Percentiles rank a stretch among this genome's conserved stretches.
Conservation (phyloP, 2,113 vertebrate genomes). For the Microcebus murinus region DNA sequence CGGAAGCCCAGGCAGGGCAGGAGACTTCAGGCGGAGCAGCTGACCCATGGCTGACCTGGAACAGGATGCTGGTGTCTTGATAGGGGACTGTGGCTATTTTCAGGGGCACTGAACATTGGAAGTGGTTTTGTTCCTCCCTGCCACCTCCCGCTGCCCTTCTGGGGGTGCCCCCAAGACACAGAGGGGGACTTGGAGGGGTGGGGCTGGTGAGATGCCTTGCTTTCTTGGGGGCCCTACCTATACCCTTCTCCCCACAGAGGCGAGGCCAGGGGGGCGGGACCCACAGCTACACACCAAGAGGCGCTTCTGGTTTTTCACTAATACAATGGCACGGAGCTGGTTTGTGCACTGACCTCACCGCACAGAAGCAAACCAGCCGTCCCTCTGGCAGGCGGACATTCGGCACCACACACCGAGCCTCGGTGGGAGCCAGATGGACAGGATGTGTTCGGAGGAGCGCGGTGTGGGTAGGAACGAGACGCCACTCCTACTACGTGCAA, state of each 20-base stretch:
- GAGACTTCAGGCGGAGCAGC: not conserved
- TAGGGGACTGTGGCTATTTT: not conserved
- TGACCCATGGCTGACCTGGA: not conserved
- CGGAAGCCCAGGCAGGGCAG: not conserved
- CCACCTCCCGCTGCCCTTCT: not conserved
- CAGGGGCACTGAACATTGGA: not conserved
- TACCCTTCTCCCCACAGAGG: not conserved
- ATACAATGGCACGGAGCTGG: not conserved
- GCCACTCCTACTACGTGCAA: rapidly evolving
- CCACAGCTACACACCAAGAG: not conserved
- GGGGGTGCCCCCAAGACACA: not conserved
- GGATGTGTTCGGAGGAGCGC: not conserved
- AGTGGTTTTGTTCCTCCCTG: not conserved
- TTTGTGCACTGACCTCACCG: not conserved
- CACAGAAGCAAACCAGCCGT: not conserved
- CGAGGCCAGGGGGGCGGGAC: rapidly evolving
- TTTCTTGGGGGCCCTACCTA: not conserved
- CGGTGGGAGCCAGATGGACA: not conserved
- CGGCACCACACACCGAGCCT: not conserved
- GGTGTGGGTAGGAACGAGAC: not conserved
- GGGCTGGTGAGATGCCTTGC: not conserved
- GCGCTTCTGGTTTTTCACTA: not conserved
- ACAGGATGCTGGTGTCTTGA: not conserved
- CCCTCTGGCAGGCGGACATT: no score
- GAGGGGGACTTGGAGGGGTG: not conserved